A percentile compares a stretch with the other conserved stretches of the same genome.
These are phyloP conservation scores for Atethmia centrago DNA, from an alignment of 2,888 invertebrate species.

Conservation along the genomic window DNA sequence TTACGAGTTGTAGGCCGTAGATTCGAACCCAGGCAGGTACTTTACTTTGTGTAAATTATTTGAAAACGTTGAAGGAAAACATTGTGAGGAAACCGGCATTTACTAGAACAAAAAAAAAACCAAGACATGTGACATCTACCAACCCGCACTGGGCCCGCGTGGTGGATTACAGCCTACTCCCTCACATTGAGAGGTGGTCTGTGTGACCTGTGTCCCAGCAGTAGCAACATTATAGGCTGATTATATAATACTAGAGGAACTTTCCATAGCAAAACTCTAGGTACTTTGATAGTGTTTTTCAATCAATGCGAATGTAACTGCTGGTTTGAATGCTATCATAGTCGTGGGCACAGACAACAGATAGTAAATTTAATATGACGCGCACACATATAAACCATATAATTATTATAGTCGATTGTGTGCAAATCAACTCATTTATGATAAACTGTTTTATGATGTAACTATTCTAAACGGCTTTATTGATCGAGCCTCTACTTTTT, in stretches of 20 bases:
- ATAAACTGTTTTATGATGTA: conserved; percentile 16
- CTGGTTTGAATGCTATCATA: neutral
- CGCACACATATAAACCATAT: conserved; percentile 11
- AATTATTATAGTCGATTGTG: conserved; percentile 24
- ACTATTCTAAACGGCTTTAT: neutral
- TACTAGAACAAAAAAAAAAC: neutral
- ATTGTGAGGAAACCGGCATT: neutral
- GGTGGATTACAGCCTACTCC: neutral
- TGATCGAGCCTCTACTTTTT: neutral
- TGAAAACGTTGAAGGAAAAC: neutral
- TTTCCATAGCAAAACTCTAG: neutral
- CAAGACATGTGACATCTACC: neutral
- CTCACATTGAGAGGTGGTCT: neutral
- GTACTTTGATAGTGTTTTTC: neutral
- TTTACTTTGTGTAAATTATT: neutral
- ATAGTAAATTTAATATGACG: conserved; percentile 15
- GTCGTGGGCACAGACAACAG: neutral
- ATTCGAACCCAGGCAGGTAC: neutral
- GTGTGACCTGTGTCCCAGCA: neutral
- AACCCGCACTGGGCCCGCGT: neutral
- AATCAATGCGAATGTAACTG: neutral
- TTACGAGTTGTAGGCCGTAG: neutral
- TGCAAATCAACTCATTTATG: conserved; percentile 30
- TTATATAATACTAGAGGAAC: neutral
- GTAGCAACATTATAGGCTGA: neutral